Evolutionary conservation across 2,113 vertebrate species (phyloP), one percentile per base, ranked within the genome.

Genomic region (Cervus canadensis): DNA sequence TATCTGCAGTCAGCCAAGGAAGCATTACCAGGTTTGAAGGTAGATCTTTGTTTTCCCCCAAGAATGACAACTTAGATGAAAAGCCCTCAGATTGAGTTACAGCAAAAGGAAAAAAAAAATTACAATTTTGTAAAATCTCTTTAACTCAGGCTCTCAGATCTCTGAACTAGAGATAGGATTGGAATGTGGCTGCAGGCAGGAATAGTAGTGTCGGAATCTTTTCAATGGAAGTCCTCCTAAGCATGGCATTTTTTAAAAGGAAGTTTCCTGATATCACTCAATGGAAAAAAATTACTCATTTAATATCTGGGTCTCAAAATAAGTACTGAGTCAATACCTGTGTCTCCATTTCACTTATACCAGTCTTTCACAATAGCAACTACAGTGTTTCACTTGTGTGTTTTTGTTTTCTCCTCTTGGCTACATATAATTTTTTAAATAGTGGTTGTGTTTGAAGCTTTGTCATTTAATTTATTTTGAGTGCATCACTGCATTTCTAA

Each of bases 81-180:
- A 98, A 97, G 88, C 57, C 76, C 50, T 95, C 59, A 45, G 91
- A 64, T 26, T 91, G 93, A 95, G 84, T 96, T 95, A 97, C 28
- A 94, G 88, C 92, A 83, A 97, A 93, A 95, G 62, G 8, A 48
- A 81, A 56, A 56, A 52, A 59, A 62, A 94, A 94, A 28, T 33
- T 85, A 62, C 82, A 88, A 87, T 96, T 97, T 94, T 94, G 95
- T 97, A 88, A 95, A 95, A 94, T 92, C 81, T 83, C 95, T 94
- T 79, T 82, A 93, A 91, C 87, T 94, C 83, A 33, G 86, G n/a
- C 87, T 96, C 83, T 98, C 93, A 98, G 96, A 96, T 97, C 95
- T 98, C 91, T 76, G 26, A 54, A 25, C 52, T 96, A 76, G 94
- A 97, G 98, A 98, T 98, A 98, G 95, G 91, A 36, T 43, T 97